phyloP scores from a whole-genome alignment of 2,797 vertebrate genomes.

The Sciaenops ocellatus region DNA sequence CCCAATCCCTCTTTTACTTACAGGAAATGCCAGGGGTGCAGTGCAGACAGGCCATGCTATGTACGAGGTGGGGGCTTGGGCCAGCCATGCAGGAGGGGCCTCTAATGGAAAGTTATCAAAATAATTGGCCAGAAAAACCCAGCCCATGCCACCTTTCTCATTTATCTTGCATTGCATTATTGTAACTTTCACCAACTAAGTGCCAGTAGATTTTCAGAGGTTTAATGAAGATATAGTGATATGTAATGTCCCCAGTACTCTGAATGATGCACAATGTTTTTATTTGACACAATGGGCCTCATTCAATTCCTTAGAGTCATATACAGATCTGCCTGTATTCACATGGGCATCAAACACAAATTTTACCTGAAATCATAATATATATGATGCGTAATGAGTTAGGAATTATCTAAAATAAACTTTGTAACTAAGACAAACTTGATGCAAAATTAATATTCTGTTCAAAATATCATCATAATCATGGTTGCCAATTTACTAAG shows the following conservation, averaged over 20 bases:
- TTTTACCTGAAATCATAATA: too few species aligned
- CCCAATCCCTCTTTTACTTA: slow-evolving; percentile 69
- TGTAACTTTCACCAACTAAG: neutral
- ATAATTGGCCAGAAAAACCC: slow-evolving; percentile 11
- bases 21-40: slow-evolving; percentile 86
- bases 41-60: slow-evolving; percentile 55
- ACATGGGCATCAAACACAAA: too few species aligned
- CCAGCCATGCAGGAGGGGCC: neutral
- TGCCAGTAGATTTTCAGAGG: neutral
- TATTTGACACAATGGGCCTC: neutral
- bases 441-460: too few species aligned
- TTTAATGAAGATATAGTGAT: neutral
- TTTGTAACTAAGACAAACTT: too few species aligned
- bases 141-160: neutral
- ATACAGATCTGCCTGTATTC: too few species aligned
- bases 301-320: too few species aligned
- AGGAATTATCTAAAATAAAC: too few species aligned
- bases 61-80: slow-evolving; percentile 36
- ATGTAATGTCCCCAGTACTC: neutral
- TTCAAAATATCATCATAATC: too few species aligned
- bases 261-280: neutral
- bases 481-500: too few species aligned
- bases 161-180: neutral
- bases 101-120: slow-evolving; percentile 24
- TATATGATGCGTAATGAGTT: too few species aligned